These are phyloP conservation scores for Pipa parva DNA, from an alignment of 2,113 vertebrate genomes.

Conservation along the genomic window DNA sequence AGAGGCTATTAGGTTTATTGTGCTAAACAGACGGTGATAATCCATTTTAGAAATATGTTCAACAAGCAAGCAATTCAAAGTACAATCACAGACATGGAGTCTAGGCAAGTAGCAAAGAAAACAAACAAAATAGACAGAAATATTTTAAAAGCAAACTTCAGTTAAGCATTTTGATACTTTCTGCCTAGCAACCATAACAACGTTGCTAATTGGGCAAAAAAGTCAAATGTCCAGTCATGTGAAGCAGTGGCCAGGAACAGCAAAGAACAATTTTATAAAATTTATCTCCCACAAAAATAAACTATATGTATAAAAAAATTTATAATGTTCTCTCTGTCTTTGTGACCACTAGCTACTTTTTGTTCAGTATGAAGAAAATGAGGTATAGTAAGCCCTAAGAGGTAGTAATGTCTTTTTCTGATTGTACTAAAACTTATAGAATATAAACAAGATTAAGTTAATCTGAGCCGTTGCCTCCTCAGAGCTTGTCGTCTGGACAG, in stretches of 20 bases:
- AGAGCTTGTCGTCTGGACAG: constrained; percentile 55
- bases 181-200: constrained; percentile 69
- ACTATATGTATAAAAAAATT: constrained; percentile 89
- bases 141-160: constrained; percentile 60
- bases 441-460: constrained; percentile 69
- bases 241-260: constrained; percentile 74
- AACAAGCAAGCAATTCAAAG: constrained; percentile 81
- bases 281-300: constrained; percentile 92
- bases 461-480: constrained; percentile 67
- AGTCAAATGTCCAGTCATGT: constrained; percentile 82
- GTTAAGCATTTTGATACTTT: constrained; percentile 64
- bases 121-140: constrained; percentile 50
- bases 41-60: constrained; percentile 79
- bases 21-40: constrained; percentile 88
- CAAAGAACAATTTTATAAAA: constrained; percentile 89
- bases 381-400: constrained; percentile 93
- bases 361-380: constrained; percentile 85
- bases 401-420: constrained; percentile 88
- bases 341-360: constrained; percentile 77
- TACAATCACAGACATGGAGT: constrained; percentile 83
- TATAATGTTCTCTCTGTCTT: constrained; percentile 82
- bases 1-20: constrained; percentile 92
- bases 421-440: constrained; percentile 86
- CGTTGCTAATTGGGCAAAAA: constrained; percentile 76
- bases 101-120: constrained; percentile 75